Evolutionary conservation across 2,888 invertebrate genomes (phyloP).

Genomic region (Stenurella melanura): DNA sequence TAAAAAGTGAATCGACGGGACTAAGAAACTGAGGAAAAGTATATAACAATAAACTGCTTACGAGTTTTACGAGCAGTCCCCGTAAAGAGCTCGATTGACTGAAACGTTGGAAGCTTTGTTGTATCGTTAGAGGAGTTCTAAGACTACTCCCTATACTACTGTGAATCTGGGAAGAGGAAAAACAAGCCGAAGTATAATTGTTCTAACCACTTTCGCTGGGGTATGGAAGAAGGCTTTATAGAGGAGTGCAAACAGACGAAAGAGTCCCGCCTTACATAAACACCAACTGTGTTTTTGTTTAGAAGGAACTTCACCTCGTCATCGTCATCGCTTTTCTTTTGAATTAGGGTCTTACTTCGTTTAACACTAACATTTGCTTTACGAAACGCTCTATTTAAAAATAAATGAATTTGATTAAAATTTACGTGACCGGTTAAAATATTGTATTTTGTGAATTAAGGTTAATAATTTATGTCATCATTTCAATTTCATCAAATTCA

Average conservation of each 20-base stretch:
- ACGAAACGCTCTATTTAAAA: conserved; percentile 42
- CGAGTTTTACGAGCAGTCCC: conserved; percentile 52
- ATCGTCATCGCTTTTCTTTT: conserved; percentile 61
- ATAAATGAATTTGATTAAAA: conserved; percentile 39
- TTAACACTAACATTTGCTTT: conserved; percentile 47
- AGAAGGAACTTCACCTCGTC: conserved; percentile 60
- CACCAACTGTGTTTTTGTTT: conserved; percentile 65
- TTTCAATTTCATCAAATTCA: neutral
- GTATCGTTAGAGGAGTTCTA: conserved; percentile 51
- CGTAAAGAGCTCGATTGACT: conserved; percentile 56
- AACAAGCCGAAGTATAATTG: conserved; percentile 63
- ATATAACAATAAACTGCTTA: conserved; percentile 54
- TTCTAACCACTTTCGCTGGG: conserved; percentile 61
- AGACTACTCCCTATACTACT: conserved; percentile 51
- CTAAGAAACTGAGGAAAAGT: conserved; percentile 39
- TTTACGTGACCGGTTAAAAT: neutral
- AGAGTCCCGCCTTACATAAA: conserved; percentile 65
- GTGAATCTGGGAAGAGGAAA: conserved; percentile 58
- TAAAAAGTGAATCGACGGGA: conserved; percentile 34
- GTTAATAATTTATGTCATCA: conserved; percentile 17
- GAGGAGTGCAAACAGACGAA: conserved; percentile 58
- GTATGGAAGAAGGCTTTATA: conserved; percentile 47
- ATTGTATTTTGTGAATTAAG: conserved; percentile 16
- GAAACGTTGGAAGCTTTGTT: conserved; percentile 50
- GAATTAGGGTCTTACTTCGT: conserved; percentile 55